Conservation (phyloP, 2,113 vertebrate species). For the Cochlearius cochlearius region DNA sequence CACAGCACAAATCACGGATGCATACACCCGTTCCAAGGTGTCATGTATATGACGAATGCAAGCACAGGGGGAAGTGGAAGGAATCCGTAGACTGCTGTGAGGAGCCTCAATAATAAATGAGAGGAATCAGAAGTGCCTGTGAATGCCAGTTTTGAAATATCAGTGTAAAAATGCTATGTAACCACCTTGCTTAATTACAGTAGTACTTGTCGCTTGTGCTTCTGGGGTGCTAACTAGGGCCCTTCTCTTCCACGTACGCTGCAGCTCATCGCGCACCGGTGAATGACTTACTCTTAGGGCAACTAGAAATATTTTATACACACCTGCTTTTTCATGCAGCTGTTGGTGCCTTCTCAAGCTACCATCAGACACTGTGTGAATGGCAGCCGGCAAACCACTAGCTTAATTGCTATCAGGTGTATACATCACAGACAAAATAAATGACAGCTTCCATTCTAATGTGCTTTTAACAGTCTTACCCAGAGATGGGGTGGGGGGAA, state of each 20-base stretch:
- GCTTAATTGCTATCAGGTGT: neutral
- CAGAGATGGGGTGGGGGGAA: neutral
- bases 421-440: neutral
- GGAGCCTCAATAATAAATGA: conserved; percentile 63
- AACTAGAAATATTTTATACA: neutral
- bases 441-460: neutral
- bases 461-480: neutral
- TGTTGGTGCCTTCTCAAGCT: neutral
- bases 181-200: neutral
- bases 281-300: neutral
- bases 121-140: conserved; percentile 20
- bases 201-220: neutral
- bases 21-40: conserved; percentile 60
- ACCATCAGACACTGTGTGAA: neutral
- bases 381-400: neutral
- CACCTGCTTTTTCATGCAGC: neutral
- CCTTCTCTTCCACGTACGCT: neutral
- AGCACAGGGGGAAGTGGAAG: conserved; percentile 66
- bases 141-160: conserved; percentile 46
- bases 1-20: conserved; percentile 56
- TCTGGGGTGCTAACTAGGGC: neutral
- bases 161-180: conserved; percentile 2
- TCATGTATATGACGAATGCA: conserved; percentile 57
- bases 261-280: fast-evolving
- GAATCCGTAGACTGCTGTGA: conserved; percentile 59